Percentiles rank a stretch among this genome's conserved stretches.
phyloP scores from a whole-genome alignment of 1,140 invertebrate species.

The Drosophila lini region DNA sequence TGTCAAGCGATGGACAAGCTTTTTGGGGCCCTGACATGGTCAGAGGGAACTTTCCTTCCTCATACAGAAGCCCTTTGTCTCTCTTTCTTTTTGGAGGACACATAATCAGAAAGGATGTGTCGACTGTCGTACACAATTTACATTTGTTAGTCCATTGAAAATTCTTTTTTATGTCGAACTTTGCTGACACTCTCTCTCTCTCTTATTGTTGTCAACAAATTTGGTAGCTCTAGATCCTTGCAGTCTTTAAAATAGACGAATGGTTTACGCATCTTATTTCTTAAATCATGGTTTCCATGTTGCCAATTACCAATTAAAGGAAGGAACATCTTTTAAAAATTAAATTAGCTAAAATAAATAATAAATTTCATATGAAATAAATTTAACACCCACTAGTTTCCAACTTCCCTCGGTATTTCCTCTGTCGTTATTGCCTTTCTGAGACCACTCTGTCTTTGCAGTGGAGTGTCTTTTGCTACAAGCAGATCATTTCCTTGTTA shows the following conservation, averaged over 20 bases:
- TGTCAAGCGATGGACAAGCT: conserved; percentile 3
- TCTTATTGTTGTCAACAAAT: too few relatives aligned
- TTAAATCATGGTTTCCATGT: not conserved
- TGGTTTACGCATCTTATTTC: not conserved
- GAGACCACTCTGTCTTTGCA: not conserved
- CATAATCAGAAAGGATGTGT: conserved; percentile 68
- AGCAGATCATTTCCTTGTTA: conserved; percentile 81
- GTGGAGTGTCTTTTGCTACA: conserved; percentile 44
- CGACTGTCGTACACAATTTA: conserved; percentile 70
- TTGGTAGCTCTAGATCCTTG: too few relatives aligned
- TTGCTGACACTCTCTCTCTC: conserved; percentile 11
- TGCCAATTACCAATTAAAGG: not conserved
- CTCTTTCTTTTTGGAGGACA: not conserved
- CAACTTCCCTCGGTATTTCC: not conserved
- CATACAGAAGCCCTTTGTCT: not conserved
- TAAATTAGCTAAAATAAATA: not conserved
- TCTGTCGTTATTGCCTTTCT: not conserved
- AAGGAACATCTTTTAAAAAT: not conserved
- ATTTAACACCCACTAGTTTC: not conserved
- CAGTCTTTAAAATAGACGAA: too few relatives aligned
- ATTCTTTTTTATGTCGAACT: conserved; percentile 76
- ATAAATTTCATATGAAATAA: not conserved
- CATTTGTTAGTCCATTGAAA: conserved; percentile 75
- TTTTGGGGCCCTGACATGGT: conserved; percentile 11
- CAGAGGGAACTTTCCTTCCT: not conserved